Evolutionary conservation across 2,888 invertebrate species (phyloP).

Genomic region (Salticus scenicus): DNA sequence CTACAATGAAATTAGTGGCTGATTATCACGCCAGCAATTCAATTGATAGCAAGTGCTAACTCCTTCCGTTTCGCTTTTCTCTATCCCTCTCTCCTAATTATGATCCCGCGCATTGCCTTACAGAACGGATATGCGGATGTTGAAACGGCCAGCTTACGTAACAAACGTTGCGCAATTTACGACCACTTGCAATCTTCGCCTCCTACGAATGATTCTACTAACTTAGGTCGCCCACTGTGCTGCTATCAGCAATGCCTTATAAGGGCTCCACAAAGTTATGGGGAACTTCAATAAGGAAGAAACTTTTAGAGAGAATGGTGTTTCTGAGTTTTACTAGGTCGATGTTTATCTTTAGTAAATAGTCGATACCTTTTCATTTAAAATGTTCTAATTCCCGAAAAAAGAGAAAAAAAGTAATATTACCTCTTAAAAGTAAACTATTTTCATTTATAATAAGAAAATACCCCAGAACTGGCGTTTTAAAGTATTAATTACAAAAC

Average conservation of each 20-base stretch:
- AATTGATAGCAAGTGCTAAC: background rate
- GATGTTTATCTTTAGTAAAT: too few relatives aligned
- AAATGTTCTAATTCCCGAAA: too few relatives aligned
- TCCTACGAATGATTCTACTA: slow-evolving; percentile 34
- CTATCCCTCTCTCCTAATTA: background rate
- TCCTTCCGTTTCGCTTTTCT: background rate
- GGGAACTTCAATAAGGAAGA: background rate
- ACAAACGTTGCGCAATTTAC: background rate
- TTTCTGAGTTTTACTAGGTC: too few relatives aligned
- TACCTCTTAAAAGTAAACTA: too few relatives aligned
- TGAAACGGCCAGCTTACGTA: background rate
- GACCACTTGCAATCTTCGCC: slow-evolving; percentile 5
- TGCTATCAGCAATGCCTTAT: slow-evolving; percentile 43
- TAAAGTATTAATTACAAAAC: too few relatives aligned
- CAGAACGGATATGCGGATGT: background rate
- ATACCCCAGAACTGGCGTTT: too few relatives aligned
- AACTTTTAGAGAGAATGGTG: too few relatives aligned
- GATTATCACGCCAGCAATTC: background rate
- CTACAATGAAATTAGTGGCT: background rate
- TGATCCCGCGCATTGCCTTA: background rate
- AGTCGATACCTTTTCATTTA: too few relatives aligned
- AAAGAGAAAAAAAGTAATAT: too few relatives aligned
- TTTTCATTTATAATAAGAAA: too few relatives aligned
- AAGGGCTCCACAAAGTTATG: slow-evolving; percentile 19
- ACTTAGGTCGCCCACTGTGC: slow-evolving; percentile 36